Evolutionary conservation across 2,113 vertebrate species (phyloP).

Genomic region (Dryoscopus gambensis): DNA sequence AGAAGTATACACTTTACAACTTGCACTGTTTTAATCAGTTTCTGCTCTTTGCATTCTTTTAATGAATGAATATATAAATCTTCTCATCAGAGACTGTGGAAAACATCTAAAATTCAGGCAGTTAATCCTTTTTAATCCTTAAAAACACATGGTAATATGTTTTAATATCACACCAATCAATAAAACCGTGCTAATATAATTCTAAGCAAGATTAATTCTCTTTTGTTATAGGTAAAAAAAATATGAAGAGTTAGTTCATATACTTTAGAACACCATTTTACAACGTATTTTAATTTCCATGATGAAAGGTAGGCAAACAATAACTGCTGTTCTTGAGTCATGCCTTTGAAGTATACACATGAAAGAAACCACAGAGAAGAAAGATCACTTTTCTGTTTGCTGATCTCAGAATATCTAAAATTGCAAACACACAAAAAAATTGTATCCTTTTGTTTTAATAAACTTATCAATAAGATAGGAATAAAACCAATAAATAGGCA

Average conservation of each 20-base stretch:
- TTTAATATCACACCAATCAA: neutral
- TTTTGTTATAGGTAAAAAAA: neutral
- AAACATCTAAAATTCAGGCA: neutral
- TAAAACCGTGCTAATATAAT: neutral
- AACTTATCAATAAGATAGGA: neutral
- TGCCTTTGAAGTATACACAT: neutral
- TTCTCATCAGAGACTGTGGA: neutral
- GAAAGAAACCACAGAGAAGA: neutral
- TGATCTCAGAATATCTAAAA: neutral
- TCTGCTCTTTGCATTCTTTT: neutral
- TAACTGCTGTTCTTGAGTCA: neutral
- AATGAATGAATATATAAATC: neutral
- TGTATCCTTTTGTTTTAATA: neutral
- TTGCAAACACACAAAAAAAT: neutral
- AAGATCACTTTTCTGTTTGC: neutral
- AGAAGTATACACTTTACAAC: neutral
- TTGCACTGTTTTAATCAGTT: neutral
- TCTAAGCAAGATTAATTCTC: neutral
- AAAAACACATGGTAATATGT: neutral
- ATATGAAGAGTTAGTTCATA: rapidly evolving
- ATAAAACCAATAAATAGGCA: neutral
- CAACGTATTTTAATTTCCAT: neutral
- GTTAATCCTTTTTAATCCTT: neutral
- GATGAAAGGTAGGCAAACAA: neutral
- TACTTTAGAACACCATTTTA: neutral